Conservation (phyloP, 2,888 invertebrate species). For the Brenthis hecate region DNA sequence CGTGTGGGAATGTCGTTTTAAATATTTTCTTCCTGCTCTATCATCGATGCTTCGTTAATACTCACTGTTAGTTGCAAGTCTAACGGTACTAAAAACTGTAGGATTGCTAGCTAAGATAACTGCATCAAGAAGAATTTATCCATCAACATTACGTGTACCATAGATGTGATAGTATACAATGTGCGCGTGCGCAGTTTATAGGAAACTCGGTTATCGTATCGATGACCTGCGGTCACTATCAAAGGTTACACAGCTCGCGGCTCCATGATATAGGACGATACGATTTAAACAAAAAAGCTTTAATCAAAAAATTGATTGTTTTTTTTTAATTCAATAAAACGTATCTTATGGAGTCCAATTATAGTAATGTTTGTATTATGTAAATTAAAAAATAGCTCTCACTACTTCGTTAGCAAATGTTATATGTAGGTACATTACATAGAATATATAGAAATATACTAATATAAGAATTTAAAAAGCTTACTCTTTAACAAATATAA, state of each 20-base stretch:
- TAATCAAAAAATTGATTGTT: not conserved
- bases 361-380: too few species aligned
- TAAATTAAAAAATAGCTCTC: too few species aligned
- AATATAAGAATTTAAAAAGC: too few species aligned
- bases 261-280: slow-evolving; percentile 44
- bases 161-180: slow-evolving; percentile 13
- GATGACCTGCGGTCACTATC: slow-evolving; percentile 58
- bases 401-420: too few species aligned
- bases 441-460: too few species aligned
- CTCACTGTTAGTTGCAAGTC: slow-evolving; percentile 22
- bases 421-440: too few species aligned
- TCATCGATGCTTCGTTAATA: slow-evolving; percentile 14
- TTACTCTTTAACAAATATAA: too few species aligned
- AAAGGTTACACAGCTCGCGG: slow-evolving; percentile 38
- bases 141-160: slow-evolving; percentile 11
- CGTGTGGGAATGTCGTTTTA: slow-evolving; percentile 15
- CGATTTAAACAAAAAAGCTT: slow-evolving; percentile 28
- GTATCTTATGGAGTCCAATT: too few species aligned
- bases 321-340: too few species aligned
- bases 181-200: slow-evolving; percentile 38
- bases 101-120: slow-evolving; percentile 32
- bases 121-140: slow-evolving; percentile 28
- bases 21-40: slow-evolving; percentile 3
- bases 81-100: slow-evolving; percentile 40
- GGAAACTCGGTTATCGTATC: slow-evolving; percentile 64